Conservation (phyloP, 37 sponge, comb jelly and placozoan genomes). For the Amphimedon queenslandica region DNA sequence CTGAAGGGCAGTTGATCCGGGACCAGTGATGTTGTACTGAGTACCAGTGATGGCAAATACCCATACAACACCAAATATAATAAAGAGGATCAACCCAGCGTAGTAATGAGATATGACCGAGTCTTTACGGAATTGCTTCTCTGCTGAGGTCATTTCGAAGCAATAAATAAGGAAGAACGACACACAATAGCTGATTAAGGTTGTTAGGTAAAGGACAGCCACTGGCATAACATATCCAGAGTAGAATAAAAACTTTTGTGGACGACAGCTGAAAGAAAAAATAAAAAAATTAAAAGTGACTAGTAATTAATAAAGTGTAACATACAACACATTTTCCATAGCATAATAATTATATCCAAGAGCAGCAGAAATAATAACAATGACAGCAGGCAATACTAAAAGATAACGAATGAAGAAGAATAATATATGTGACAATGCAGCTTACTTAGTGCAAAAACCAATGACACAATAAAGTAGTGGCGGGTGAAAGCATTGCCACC, state of each 20-base stretch:
- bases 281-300: not conserved
- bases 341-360: slow-evolving; percentile 30
- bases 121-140: not conserved
- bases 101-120: not conserved
- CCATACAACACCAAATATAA: slow-evolving; percentile 2
- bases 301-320: too few species aligned
- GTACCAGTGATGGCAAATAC: slow-evolving; percentile 2
- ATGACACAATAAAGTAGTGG: not conserved
- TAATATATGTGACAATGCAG: too few species aligned
- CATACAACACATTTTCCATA: not conserved
- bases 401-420: not conserved
- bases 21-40: not conserved
- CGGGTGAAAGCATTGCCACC: not conserved
- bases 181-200: not conserved
- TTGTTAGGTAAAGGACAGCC: not conserved
- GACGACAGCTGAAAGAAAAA: slow-evolving; percentile 30
- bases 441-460: slow-evolving; percentile 13
- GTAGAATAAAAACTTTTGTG: slow-evolving; percentile 28
- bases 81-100: not conserved
- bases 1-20: not conserved
- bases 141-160: not conserved
- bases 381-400: slow-evolving; percentile 21
- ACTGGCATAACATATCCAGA: slow-evolving; percentile 26
- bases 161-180: not conserved
- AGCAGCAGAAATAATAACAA: slow-evolving; percentile 36